A percentile compares a stretch with the other conserved stretches of the same genome.
Conservation (phyloP, 2,888 invertebrate genomes). For the Amblyjoppa proteus region DNA sequence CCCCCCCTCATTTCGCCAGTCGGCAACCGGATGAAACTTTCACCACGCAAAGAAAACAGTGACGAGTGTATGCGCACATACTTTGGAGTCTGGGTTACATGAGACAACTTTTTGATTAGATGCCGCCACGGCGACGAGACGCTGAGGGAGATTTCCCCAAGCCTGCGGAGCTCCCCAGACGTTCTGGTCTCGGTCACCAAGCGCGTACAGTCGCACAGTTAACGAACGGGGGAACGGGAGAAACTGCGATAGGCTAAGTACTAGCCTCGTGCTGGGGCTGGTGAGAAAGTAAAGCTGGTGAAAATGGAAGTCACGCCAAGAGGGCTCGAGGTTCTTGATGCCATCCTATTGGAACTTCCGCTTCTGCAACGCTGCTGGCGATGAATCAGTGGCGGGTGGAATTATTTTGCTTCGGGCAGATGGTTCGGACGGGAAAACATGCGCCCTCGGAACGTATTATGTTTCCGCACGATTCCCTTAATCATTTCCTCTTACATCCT, state of each 20-base stretch:
- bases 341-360: conserved; percentile 12
- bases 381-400: conserved; percentile 11
- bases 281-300: conserved; percentile 27
- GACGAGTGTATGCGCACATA: neutral
- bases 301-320: conserved; percentile 28
- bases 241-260: neutral
- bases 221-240: conserved; percentile 25
- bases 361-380: conserved; percentile 9
- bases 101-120: conserved; percentile 43
- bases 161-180: conserved; percentile 10
- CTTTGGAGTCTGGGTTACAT: neutral
- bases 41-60: neutral
- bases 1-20: too few species aligned
- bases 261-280: conserved; percentile 26
- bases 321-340: conserved; percentile 16
- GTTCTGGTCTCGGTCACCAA: conserved; percentile 18
- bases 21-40: too few species aligned
- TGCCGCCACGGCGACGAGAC: neutral
- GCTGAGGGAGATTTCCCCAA: conserved; percentile 1
- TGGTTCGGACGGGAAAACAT: too few species aligned
- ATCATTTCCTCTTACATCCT: neutral
- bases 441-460: too few species aligned
- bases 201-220: conserved; percentile 19
- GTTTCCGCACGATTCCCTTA: neutral
- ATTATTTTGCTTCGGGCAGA: neutral